These are phyloP conservation scores for Cricetomys ansorgei DNA, from an alignment of 2,113 vertebrate genomes.

Conservation along the genomic window DNA sequence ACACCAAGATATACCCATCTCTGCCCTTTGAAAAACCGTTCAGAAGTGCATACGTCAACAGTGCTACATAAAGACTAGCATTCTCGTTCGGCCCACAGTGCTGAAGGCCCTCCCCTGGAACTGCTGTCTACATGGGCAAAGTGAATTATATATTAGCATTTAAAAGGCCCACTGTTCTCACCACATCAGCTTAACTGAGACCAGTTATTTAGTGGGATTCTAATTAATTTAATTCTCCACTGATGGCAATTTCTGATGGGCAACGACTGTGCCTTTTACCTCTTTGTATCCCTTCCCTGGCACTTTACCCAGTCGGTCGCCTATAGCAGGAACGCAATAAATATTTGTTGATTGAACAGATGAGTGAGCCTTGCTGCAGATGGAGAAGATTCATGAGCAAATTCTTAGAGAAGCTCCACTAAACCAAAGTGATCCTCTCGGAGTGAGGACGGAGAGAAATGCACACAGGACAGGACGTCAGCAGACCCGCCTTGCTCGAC, in stretches of 20 bases:
- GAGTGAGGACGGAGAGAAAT: not conserved
- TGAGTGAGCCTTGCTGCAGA: constrained; percentile 41
- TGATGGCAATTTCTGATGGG: constrained; percentile 68
- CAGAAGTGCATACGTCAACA: constrained; percentile 7
- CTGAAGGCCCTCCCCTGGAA: constrained; percentile 24
- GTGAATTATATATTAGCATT: constrained; percentile 75
- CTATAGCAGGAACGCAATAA: constrained; percentile 65
- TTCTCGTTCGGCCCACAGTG: not conserved
- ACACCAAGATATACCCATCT: constrained; percentile 10
- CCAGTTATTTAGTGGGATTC: constrained; percentile 75
- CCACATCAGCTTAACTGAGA: constrained; percentile 67
- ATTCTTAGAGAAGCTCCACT: constrained; percentile 12
- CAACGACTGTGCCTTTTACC: constrained; percentile 67
- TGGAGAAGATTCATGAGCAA: constrained; percentile 14
- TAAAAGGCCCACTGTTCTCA: constrained; percentile 74
- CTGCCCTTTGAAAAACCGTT: constrained; percentile 35
- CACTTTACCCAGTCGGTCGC: constrained; percentile 68
- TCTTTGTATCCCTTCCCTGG: constrained; percentile 64
- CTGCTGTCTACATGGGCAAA: constrained; percentile 65
- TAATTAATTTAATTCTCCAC: constrained; percentile 81
- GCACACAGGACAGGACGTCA: not conserved
- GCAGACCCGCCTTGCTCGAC: not conserved
- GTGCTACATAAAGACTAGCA: constrained; percentile 47
- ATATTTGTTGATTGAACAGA: constrained; percentile 75
- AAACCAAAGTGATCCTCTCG: constrained; percentile 13